phyloP scores from a whole-genome alignment of 2,113 vertebrate species.

The Lates calcarifer region DNA sequence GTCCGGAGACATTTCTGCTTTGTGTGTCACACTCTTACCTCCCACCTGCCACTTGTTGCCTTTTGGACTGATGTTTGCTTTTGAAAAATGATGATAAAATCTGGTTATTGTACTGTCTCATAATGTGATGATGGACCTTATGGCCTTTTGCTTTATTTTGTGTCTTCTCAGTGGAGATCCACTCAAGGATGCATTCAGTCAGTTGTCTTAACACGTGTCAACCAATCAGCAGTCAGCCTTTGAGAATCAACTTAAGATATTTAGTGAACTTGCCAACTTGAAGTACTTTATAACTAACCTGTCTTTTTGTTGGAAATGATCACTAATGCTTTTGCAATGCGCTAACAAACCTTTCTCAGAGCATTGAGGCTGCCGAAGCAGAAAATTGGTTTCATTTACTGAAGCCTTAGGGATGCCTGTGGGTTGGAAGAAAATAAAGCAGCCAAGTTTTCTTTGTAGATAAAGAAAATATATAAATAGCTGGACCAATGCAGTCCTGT shows the following conservation, averaged over 20 bases:
- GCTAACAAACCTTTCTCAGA: background rate
- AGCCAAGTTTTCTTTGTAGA: background rate
- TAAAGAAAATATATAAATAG: background rate
- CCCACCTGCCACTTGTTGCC: constrained; percentile 47
- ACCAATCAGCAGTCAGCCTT: background rate
- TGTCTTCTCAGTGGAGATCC: constrained; percentile 1
- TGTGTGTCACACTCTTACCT: constrained; percentile 46
- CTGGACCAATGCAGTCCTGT: background rate
- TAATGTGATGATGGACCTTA: constrained; percentile 16
- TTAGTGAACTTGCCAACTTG: background rate
- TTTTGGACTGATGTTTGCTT: constrained; percentile 40
- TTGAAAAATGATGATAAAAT: constrained; percentile 7
- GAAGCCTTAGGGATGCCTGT: constrained; percentile 2
- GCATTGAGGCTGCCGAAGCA: background rate
- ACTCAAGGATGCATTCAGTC: background rate
- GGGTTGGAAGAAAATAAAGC: constrained; percentile 9
- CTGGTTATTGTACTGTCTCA: background rate
- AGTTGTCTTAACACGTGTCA: background rate
- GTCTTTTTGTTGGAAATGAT: too few species aligned
- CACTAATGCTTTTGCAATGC: too few species aligned
- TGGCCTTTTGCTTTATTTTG: constrained; percentile 29
- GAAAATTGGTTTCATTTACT: background rate
- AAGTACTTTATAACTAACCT: background rate
- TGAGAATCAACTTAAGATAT: background rate
- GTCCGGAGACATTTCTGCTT: constrained; percentile 28